Evolutionary conservation across 2,888 invertebrate genomes (phyloP).

Genomic region (Hirtodrosophila cameraria): DNA sequence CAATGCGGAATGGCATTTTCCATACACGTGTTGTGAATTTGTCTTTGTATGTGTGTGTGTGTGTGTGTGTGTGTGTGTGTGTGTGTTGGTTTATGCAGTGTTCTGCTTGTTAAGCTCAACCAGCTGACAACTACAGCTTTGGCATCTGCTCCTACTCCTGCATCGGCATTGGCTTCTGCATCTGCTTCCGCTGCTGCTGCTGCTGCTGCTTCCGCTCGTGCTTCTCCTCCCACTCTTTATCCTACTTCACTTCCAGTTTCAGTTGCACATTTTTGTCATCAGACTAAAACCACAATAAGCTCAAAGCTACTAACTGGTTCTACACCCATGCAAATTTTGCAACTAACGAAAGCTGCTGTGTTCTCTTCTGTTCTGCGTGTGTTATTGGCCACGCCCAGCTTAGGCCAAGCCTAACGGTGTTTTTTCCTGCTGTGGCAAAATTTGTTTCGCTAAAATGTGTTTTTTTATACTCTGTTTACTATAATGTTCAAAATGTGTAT

Average conservation of each 20-base stretch:
- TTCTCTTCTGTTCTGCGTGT: too few species aligned
- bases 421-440: neutral
- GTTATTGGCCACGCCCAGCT: conserved; percentile 9
- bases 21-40: too few species aligned
- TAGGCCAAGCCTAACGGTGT: neutral
- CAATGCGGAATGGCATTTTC: neutral
- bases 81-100: conserved; percentile 2
- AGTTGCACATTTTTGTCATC: too few species aligned
- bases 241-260: too few species aligned
- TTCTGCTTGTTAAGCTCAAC: conserved; percentile 19
- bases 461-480: too few species aligned
- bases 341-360: too few species aligned
- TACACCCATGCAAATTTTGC: too few species aligned
- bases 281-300: conserved; percentile 8
- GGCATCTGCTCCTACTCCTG: neutral
- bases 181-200: too few species aligned
- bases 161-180: conserved; percentile 15
- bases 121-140: conserved; percentile 2
- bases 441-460: conserved; percentile 9
- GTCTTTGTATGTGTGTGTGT: too few species aligned
- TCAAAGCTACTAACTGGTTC: neutral
- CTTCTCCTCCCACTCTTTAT: too few species aligned
- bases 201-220: too few species aligned
- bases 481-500: too few species aligned
- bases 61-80: neutral